Evolutionary conservation across 2,113 vertebrate genomes (phyloP).

Genomic region (Hippocampus abdominalis): DNA sequence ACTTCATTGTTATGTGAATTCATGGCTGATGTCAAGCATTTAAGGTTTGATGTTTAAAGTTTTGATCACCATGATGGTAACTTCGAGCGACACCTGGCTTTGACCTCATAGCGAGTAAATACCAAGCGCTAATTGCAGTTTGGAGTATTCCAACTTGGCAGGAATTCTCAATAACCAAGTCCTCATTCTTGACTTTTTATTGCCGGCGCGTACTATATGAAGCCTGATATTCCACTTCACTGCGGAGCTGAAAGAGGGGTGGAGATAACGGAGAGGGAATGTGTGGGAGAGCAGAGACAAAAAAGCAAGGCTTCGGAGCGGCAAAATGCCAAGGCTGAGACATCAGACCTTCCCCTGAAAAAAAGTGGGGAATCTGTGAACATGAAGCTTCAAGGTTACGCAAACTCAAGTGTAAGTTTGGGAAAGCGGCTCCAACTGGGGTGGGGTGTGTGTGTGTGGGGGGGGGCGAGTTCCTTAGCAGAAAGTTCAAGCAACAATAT

Average conservation of each 20-base stretch:
- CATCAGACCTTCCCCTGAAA: constrained; percentile 36
- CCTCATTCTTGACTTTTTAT: constrained; percentile 10
- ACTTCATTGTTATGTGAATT: not conserved
- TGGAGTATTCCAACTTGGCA: not conserved
- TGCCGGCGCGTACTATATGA: constrained; percentile 12
- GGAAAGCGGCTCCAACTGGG: not conserved
- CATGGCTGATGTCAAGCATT: not conserved
- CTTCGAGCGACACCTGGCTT: not conserved
- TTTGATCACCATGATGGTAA: not conserved
- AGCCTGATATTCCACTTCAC: constrained; percentile 24
- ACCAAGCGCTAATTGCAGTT: not conserved
- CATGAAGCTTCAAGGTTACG: constrained; percentile 59
- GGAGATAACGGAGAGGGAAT: constrained; percentile 46
- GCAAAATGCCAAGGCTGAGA: constrained; percentile 64
- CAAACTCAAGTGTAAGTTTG: constrained; percentile 26
- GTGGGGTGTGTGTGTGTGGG: no score
- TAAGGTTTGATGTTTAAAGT: not conserved
- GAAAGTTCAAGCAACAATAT: not conserved
- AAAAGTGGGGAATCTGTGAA: constrained; percentile 45
- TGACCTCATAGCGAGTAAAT: not conserved
- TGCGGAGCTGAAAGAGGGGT: constrained; percentile 27
- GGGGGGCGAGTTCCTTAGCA: not conserved
- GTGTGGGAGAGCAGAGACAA: constrained; percentile 54
- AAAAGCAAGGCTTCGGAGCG: constrained; percentile 51
- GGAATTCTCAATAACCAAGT: constrained; percentile 6